Evolutionary conservation across 2,888 invertebrate genomes (phyloP).

Genomic region (Nemapogon koenigi): DNA sequence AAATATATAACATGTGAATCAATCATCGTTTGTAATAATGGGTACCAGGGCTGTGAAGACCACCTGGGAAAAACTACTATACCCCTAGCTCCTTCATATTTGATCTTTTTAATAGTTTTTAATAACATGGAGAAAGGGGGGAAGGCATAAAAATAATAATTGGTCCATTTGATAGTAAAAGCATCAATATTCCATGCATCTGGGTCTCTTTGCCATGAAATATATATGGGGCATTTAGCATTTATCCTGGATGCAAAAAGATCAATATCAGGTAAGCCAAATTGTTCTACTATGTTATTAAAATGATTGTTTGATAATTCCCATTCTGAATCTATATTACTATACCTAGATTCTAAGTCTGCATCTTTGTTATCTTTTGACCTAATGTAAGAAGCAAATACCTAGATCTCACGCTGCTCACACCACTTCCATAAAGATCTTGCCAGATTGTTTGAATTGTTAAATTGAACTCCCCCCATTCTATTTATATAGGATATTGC

Average conservation of each 20-base stretch:
- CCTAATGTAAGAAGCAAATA: constrained; percentile 12
- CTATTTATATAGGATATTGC: constrained; percentile 15
- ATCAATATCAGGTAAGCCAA: constrained; percentile 5
- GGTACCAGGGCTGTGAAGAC: constrained; percentile 8
- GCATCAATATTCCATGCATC: constrained; percentile 13
- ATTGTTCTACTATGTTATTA: constrained; percentile 10
- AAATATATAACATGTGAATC: background rate
- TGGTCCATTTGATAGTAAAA: constrained; percentile 13
- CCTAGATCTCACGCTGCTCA: background rate
- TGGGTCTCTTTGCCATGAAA: constrained; percentile 14
- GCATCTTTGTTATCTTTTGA: constrained; percentile 13
- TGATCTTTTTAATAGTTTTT: constrained; percentile 14
- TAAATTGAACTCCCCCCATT: constrained; percentile 3
- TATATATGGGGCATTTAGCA: constrained; percentile 11
- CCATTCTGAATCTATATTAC: constrained; percentile 12
- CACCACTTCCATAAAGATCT: background rate
- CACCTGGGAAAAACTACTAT: constrained; percentile 6
- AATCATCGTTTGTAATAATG: background rate
- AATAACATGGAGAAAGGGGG: constrained; percentile 14
- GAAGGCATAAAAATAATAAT: constrained; percentile 14
- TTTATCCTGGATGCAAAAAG: constrained; percentile 11
- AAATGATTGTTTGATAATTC: background rate
- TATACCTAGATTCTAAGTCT: constrained; percentile 11
- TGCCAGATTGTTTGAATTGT: background rate
- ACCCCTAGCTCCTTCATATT: constrained; percentile 4